phyloP scores from a whole-genome alignment of 2,888 invertebrate species.

The Plagodis dolabraria region DNA sequence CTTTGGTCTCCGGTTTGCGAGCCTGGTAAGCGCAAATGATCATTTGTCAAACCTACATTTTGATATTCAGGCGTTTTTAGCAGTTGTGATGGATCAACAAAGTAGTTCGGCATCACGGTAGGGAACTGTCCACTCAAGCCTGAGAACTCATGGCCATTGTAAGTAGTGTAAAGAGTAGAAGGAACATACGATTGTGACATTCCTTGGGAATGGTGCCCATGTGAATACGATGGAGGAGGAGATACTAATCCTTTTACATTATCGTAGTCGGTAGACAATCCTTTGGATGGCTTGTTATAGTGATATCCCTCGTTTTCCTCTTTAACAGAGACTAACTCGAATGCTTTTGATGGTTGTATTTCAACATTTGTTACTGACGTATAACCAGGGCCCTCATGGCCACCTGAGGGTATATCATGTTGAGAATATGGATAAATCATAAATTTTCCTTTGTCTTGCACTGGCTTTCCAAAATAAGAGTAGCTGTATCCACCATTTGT shows the following conservation, averaged over 20 bases:
- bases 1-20: constrained; percentile 62
- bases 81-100: constrained; percentile 74
- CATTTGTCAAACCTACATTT: constrained; percentile 76
- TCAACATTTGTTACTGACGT: constrained; percentile 71
- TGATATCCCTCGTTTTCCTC: constrained; percentile 65
- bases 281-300: constrained; percentile 61
- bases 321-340: constrained; percentile 71
- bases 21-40: constrained; percentile 71
- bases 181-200: constrained; percentile 40
- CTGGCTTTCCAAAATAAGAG: constrained; percentile 75
- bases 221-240: constrained; percentile 49
- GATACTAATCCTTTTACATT: constrained; percentile 53
- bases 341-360: constrained; percentile 85
- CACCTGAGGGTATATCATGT: constrained; percentile 82
- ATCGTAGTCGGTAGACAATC: constrained; percentile 58
- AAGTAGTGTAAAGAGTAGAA: constrained; percentile 76
- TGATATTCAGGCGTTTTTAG: constrained; percentile 77
- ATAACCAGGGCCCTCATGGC: constrained; percentile 37
- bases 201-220: constrained; percentile 35
- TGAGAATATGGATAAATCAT: constrained; percentile 90
- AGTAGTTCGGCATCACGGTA: constrained; percentile 76
- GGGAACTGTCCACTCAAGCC: constrained; percentile 77
- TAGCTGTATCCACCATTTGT: constrained; percentile 82
- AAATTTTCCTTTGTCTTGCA: constrained; percentile 81
- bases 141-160: constrained; percentile 75